phyloP scores from a whole-genome alignment of 92 coral and sea anemone species.

The Epizoanthus rinbou region DNA sequence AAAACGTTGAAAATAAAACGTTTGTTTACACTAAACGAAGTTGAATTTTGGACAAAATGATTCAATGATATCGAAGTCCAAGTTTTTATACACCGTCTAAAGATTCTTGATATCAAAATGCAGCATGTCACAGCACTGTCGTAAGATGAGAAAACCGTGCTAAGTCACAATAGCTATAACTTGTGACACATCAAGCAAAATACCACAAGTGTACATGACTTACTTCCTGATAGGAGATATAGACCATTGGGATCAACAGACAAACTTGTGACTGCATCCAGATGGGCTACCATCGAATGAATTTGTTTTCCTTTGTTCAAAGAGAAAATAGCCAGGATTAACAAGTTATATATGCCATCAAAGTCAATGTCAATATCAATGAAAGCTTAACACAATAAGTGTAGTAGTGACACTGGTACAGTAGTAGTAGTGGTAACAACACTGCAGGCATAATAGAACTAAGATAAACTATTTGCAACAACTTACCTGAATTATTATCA shows the following conservation, averaged over 20 bases:
- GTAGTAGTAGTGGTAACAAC: background rate
- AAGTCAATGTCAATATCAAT: background rate
- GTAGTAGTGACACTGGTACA: background rate
- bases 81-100: too few species aligned
- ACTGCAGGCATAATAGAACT: too few species aligned
- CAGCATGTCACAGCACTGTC: too few species aligned
- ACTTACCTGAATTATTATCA: conserved; percentile 93
- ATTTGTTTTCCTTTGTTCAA: conserved; percentile 84
- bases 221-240: conserved; percentile 96
- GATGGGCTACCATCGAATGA: conserved; percentile 98
- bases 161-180: too few species aligned
- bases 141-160: too few species aligned
- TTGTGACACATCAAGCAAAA: too few species aligned
- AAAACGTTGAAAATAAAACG: too few species aligned
- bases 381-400: background rate
- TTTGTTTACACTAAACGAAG: too few species aligned
- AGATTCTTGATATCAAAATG: too few species aligned
- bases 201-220: conserved; percentile 16
- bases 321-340: background rate
- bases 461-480: background rate
- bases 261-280: conserved; percentile 95
- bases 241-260: conserved; percentile 95
- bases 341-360: background rate
- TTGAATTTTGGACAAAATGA: too few species aligned
- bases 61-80: too few species aligned